A percentile compares a stretch with the other conserved stretches of the same genome.
These are phyloP conservation scores for Macrobrachium rosenbergii DNA, from an alignment of 1,140 invertebrate species.

Conservation along the genomic window DNA sequence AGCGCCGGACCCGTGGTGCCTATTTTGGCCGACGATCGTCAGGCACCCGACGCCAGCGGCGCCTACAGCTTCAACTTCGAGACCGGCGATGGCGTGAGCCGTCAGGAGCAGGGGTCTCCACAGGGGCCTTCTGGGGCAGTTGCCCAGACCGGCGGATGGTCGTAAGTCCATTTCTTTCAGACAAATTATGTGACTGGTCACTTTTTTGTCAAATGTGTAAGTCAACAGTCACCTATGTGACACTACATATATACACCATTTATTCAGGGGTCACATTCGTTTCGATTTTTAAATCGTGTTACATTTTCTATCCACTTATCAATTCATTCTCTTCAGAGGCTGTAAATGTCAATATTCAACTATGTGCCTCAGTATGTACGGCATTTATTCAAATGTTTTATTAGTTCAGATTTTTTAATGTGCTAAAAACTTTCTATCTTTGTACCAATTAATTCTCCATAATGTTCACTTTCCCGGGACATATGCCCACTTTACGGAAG, in stretches of 20 bases:
- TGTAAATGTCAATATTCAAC: no score
- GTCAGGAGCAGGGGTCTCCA: neutral
- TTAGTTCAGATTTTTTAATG: no score
- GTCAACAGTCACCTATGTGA: neutral
- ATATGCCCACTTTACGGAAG: no score
- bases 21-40: neutral
- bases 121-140: neutral
- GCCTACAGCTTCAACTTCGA: constrained; percentile 26
- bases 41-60: neutral
- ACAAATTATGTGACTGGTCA: neutral
- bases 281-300: no score
- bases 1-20: neutral
- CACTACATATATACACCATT: neutral
- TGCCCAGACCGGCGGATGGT: constrained; percentile 7
- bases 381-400: no score
- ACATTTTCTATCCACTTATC: no score
- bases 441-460: no score
- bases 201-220: neutral
- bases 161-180: neutral
- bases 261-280: no score
- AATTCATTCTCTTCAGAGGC: no score
- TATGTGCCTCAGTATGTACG: no score
- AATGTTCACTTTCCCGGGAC: no score
- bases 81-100: neutral
- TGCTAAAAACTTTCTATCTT: no score